Evolutionary conservation across 1,140 invertebrate genomes (phyloP), one percentile per base, ranked within the genome.

Genomic region (Myzus persicae): DNA sequence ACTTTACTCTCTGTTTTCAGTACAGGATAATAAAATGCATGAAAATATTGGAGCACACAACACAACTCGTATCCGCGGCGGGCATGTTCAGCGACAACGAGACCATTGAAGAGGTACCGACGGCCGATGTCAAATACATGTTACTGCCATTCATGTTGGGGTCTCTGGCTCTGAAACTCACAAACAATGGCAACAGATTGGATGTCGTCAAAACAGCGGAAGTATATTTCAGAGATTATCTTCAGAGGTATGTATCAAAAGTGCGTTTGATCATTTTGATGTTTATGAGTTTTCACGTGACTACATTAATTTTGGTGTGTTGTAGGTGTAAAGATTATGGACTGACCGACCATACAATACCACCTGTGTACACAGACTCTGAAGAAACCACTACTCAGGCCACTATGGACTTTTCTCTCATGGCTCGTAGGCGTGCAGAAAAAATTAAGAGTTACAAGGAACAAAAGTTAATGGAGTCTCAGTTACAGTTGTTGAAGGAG

Each of bases 61-160:
- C 98, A 36, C 96, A 96, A 94, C 95, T 98, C 90, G 98, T 98
- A 0, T 98, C 97, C 14, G 94, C 97, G 76, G 96, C 97, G 1
- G 97, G 96, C 85, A 96, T 99, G 95, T 99, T 99, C 94, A 99
- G 98, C 95, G 95, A 95, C 51, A 99, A 99, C 95, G 99, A 99
- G 96, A 96, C 95, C 44, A 96, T 98, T 82, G 98, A 98, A 91
- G 99, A 99, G 96, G 95, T 99, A 24, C 95, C 98, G 0, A 98
- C 98, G 26, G 97, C 97, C 94, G 97, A 98, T 94, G 95, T 99
- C 5, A 98, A 98, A 94, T 98, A 98, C 94, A 96, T 99, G 88
- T 95, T 99, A 2, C 94, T 99, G 31, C 98, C 98, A 1, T 98
- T 97, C 38, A 95, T 98, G n/a, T 95, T 99, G 24, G 98, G 98